phyloP scores from a whole-genome alignment of 2,113 vertebrate species.

The Brachypodius melanocephalos region DNA sequence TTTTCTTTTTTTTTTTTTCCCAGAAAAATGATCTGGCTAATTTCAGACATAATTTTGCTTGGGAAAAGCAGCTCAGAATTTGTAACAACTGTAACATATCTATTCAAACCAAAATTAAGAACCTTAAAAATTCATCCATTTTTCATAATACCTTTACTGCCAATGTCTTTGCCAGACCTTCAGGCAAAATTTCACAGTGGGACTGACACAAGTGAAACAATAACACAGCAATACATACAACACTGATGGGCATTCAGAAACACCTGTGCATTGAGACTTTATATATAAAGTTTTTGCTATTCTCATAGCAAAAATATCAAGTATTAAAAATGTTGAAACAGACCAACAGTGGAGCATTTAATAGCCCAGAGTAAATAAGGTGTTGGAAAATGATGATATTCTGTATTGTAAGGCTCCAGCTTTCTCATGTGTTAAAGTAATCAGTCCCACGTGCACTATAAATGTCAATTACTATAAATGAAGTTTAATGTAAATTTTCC shows the following conservation, averaged over 20 bases:
- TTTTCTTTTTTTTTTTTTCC: not conserved
- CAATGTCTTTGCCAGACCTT: not conserved
- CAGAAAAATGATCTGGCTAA: not conserved
- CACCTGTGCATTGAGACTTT: not conserved
- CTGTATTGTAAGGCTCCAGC: not conserved
- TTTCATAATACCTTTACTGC: not conserved
- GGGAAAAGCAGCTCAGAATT: not conserved
- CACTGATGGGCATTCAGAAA: not conserved
- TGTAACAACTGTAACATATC: not conserved
- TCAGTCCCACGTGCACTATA: conserved; percentile 39
- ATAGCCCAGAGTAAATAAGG: not conserved
- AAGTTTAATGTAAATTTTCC: conserved; percentile 38
- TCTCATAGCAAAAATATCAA: not conserved
- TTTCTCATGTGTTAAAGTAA: conserved; percentile 48
- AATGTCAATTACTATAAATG: conserved; percentile 35
- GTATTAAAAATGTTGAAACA: not conserved
- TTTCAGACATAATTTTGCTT: not conserved
- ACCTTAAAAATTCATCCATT: not conserved
- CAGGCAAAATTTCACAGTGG: not conserved
- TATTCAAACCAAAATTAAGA: not conserved
- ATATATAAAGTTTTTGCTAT: not conserved
- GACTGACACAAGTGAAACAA: not conserved
- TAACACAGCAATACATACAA: not conserved
- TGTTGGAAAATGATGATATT: not conserved
- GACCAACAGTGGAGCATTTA: not conserved